Base-by-base conservation (phyloP, 2,888 invertebrate species). In the Taenaris catops region DNA sequence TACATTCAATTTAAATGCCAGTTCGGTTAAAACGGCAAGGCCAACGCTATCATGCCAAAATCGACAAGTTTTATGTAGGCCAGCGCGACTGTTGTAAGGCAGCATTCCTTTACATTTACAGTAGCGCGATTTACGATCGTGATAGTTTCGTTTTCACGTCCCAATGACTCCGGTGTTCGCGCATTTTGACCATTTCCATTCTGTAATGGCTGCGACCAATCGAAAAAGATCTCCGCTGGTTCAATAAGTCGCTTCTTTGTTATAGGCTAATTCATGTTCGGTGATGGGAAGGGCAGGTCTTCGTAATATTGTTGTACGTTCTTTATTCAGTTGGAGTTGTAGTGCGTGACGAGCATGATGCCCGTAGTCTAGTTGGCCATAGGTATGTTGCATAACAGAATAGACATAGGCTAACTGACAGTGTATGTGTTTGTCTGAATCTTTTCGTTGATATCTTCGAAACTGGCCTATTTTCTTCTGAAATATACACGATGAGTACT, bases 111-210 rank as follows among this genome's bases (percentile, higher is more conserved):
- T 63, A 63, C 63, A 67, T 69, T 66, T 63, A 61, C 74, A 67
- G 75, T 70, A 72, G 74, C 65, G 58, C 67, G 68, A 75, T 74
- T 78, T 68, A 71, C 56, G 59, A 59, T 69, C 70, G 65, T 68
- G 75, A 76, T 79, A 79, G 75, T 76, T 78, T 73, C 67, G 60
- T 78, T 80, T 81, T 81, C 70, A 75, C 75, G 81, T 72, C 64
- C 66, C 65, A 72, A 65, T 68, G 68, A 60, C 55, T 68, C 51
- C 60, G 65, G 63, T 71, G 68, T 63, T 63, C 57, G 61, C 62
- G 57, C 60, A 61, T 64, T 71, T 72, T 58, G 65, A 58, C 63
- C 62, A 65, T 69, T 70, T 55, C 59, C 51, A 61, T 63, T 63
- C 62, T 56, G 52, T 64, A 64, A 68, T 63, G 55, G 57, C 50